Evolutionary conservation across 2,888 invertebrate species (phyloP).

Genomic region (Heteromurus nitidus): DNA sequence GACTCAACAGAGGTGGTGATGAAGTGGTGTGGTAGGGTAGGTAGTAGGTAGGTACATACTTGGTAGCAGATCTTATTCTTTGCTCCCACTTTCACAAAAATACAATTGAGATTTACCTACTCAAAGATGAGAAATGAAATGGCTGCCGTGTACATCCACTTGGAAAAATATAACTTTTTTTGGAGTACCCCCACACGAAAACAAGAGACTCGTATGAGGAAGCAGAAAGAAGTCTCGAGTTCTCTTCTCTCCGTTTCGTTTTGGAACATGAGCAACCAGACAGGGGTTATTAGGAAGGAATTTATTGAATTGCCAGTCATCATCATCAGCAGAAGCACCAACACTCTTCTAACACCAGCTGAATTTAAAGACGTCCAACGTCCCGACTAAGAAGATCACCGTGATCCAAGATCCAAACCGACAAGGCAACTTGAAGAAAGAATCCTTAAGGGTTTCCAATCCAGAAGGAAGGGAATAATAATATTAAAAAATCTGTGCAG

Average conservation of each 20-base stretch:
- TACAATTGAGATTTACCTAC: slow-evolving; percentile 18
- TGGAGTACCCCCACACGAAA: slow-evolving; percentile 16
- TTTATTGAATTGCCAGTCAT: slow-evolving; percentile 61
- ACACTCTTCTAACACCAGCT: neutral
- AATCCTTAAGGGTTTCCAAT: no score
- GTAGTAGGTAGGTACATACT: no score
- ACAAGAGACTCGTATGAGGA: neutral
- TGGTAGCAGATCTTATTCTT: no score
- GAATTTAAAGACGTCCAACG: slow-evolving; percentile 10
- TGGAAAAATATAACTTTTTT: slow-evolving; percentile 19
- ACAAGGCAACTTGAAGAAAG: no score
- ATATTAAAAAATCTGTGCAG: no score
- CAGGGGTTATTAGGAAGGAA: slow-evolving; percentile 57
- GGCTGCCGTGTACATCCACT: slow-evolving; percentile 15
- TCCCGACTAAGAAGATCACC: neutral
- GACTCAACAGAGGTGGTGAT: slow-evolving; percentile 27
- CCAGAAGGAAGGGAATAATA: neutral
- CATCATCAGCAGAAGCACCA: slow-evolving; percentile 19
- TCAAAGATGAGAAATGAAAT: slow-evolving; percentile 22
- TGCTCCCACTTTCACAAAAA: no score
- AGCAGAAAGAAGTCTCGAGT: no score
- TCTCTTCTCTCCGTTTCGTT: slow-evolving; percentile 18
- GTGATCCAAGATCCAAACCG: no score
- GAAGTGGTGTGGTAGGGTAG: no score
- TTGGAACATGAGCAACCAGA: slow-evolving; percentile 43